Percentiles rank a stretch among this genome's conserved stretches.
phyloP scores from a whole-genome alignment of 2,113 vertebrate genomes.

The Leptobrachium ailaonicum region DNA sequence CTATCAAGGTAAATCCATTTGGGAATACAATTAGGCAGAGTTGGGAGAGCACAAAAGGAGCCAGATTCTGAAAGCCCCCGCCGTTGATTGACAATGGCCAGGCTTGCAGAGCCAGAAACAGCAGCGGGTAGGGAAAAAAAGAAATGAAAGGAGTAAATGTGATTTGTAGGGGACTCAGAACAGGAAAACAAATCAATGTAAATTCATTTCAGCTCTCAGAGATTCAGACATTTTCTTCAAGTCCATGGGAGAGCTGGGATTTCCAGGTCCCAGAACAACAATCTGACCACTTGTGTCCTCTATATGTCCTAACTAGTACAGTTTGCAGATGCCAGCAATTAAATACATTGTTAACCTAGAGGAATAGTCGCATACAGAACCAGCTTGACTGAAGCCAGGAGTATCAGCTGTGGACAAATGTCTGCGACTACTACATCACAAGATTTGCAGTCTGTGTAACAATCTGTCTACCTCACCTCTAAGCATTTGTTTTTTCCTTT shows the following conservation, averaged over 20 bases:
- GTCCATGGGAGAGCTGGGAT: constrained; percentile 47
- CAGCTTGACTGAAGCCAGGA: constrained; percentile 9
- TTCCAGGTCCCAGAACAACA: constrained; percentile 46
- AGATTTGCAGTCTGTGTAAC: not conserved
- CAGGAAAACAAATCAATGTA: constrained; percentile 60
- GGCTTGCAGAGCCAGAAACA: constrained; percentile 61
- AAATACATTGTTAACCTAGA: constrained; percentile 38
- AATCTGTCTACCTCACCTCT: not conserved
- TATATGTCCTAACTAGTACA: constrained; percentile 44
- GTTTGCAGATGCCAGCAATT: constrained; percentile 50
- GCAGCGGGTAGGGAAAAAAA: constrained; percentile 50
- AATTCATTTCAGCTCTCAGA: constrained; percentile 54
- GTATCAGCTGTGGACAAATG: constrained; percentile 1
- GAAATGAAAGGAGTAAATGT: constrained; percentile 67
- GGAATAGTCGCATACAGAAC: constrained; percentile 13
- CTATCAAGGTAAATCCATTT: constrained; percentile 70
- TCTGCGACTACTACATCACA: not conserved
- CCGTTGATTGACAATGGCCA: constrained; percentile 78
- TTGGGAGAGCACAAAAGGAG: constrained; percentile 64
- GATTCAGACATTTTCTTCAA: constrained; percentile 47
- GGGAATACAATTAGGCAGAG: constrained; percentile 69
- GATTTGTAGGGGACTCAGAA: constrained; percentile 65
- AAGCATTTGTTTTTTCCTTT: too few species aligned
- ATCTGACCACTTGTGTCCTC: constrained; percentile 49
- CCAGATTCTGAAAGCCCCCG: constrained; percentile 67